Evolutionary conservation across 2,888 invertebrate species (phyloP).

Genomic region (Siphlonurus alternatus): DNA sequence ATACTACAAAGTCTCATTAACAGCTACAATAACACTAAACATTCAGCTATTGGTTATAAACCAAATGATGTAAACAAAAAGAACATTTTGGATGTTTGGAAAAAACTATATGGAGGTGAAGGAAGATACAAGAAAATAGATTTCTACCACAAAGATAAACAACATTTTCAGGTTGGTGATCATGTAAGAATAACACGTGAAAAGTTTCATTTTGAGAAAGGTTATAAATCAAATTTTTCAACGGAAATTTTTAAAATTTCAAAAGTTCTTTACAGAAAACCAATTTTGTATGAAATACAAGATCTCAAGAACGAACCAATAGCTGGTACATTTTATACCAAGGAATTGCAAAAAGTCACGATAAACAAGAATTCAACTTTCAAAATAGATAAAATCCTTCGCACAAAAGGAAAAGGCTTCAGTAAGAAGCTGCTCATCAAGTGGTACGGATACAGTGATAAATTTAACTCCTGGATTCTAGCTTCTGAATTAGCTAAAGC

Average conservation of each 20-base stretch:
- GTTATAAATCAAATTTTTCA: conserved; percentile 15
- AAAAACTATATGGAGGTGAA: not conserved
- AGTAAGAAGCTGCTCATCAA: conserved; percentile 14
- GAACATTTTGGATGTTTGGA: conserved; percentile 8
- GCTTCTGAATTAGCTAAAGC: conserved; percentile 5
- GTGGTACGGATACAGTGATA: conserved; percentile 17
- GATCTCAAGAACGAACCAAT: conserved; percentile 16
- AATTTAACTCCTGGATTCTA: conserved; percentile 16
- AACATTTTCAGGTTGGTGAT: conserved; percentile 9
- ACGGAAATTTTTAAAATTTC: conserved; percentile 17
- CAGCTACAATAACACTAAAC: conserved; percentile 17
- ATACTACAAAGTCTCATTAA: conserved; percentile 16
- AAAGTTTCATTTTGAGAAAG: conserved; percentile 16
- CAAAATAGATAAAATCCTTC: conserved; percentile 16
- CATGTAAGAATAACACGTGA: conserved; percentile 12
- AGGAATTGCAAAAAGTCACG: conserved; percentile 15
- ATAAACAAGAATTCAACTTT: conserved; percentile 6
- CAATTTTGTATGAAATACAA: conserved; percentile 16
- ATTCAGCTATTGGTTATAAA: conserved; percentile 9
- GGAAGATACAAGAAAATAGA: not conserved
- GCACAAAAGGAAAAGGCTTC: conserved; percentile 9
- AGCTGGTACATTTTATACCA: conserved; percentile 16
- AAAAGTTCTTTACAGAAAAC: conserved; percentile 12
- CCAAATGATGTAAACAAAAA: conserved; percentile 6
- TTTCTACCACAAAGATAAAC: too few relatives aligned